Evolutionary conservation across 92 coral and sea anemone genomes (phyloP).

Genomic region (Epizoanthus scotinus): DNA sequence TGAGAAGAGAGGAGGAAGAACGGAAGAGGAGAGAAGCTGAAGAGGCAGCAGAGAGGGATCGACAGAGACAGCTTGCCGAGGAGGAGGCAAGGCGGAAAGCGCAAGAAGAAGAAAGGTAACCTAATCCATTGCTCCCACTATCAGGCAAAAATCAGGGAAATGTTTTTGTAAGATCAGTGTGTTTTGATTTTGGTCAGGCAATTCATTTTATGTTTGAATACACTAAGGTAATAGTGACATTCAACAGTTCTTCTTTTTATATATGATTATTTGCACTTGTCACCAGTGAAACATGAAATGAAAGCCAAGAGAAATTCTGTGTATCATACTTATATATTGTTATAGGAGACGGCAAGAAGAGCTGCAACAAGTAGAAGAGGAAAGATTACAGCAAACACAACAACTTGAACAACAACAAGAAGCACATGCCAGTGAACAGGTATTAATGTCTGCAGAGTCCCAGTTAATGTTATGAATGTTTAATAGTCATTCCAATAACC

Average conservation of each 20-base stretch:
- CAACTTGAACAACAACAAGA: constrained; percentile 50
- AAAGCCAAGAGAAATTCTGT: too few relatives aligned
- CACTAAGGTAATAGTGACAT: too few relatives aligned
- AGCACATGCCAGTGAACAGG: constrained; percentile 46
- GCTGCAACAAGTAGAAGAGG: constrained; percentile 49
- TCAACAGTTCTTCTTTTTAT: too few relatives aligned
- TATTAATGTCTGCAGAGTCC: too few relatives aligned
- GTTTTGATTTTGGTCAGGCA: neutral
- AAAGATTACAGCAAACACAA: constrained; percentile 53
- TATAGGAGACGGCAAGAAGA: constrained; percentile 76
- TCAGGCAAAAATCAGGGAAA: neutral
- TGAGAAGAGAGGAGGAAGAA: constrained; percentile 82
- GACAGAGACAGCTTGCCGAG: constrained; percentile 74
- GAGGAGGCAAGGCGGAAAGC: constrained; percentile 73
- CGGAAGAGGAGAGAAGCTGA: constrained; percentile 67
- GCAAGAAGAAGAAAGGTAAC: constrained; percentile 81
- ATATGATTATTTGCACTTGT: too few relatives aligned
- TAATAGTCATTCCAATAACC: too few relatives aligned
- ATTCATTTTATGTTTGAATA: neutral
- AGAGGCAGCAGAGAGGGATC: constrained; percentile 91
- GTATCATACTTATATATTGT: neutral
- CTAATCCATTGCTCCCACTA: too few relatives aligned
- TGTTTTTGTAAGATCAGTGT: neutral
- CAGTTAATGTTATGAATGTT: too few relatives aligned
- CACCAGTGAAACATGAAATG: too few relatives aligned